Percentiles rank a stretch among this genome's conserved stretches.
Conservation (phyloP, 2,888 invertebrate genomes). For the Germaria angustata region DNA sequence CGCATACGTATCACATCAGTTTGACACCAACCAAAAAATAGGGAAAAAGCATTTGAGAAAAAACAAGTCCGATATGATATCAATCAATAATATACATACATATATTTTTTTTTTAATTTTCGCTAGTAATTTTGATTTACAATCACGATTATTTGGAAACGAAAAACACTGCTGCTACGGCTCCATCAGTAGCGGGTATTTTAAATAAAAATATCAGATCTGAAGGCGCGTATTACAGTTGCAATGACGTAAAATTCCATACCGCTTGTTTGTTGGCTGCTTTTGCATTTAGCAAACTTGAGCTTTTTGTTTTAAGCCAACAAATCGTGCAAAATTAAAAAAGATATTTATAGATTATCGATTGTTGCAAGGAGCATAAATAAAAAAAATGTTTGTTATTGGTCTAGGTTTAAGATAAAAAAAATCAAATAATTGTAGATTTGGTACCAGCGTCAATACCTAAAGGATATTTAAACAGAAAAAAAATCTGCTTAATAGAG, state of each 20-base stretch:
- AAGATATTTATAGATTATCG: conserved; percentile 60
- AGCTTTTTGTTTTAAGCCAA: not conserved
- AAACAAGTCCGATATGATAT: conserved; percentile 24
- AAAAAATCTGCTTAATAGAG: no score
- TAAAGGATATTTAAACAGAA: no score
- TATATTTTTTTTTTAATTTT: conserved; percentile 41
- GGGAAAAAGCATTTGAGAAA: not conserved
- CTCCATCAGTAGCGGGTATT: conserved; percentile 41
- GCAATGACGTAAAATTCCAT: conserved; percentile 58
- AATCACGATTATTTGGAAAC: conserved; percentile 55
- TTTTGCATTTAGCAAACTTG: not conserved
- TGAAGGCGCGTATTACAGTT: conserved; percentile 64
- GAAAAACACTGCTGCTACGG: no score
- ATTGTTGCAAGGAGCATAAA: conserved; percentile 5
- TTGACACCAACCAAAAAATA: not conserved
- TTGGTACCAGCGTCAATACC: no score
- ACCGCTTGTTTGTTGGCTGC: conserved; percentile 14
- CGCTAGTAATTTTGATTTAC: conserved; percentile 45
- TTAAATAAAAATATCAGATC: conserved; percentile 58
- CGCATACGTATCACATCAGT: conserved; percentile 12
- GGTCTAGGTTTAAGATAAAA: no score
- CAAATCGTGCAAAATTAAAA: conserved; percentile 52
- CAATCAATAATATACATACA: conserved; percentile 26
- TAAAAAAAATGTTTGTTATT: not conserved
- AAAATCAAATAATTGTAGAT: no score